Base-by-base conservation (phyloP, 1,140 invertebrate genomes). In the Trichonephila clavata region DNA sequence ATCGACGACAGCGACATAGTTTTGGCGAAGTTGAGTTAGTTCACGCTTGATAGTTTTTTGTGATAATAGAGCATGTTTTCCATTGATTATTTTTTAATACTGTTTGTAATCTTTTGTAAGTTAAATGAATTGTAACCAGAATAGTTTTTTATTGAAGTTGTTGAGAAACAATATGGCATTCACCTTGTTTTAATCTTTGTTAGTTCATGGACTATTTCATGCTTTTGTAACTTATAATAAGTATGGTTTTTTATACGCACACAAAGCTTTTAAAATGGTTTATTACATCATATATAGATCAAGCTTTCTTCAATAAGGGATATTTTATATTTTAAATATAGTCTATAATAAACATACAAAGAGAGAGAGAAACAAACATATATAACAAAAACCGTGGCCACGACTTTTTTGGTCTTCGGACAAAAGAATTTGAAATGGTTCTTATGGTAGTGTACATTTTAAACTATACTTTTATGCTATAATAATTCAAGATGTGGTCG, bases 111-210 rank as follows among this genome's bases (percentile, higher is more conserved):
- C 27, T 14, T 16, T 39, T 20, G 18, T 77, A 39, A 20, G 32
- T 16, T 14, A 27, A 77, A 77, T 24, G 71, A 77, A 77, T 7
- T 20, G 27, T 18, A 32, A 32, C 27, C 5, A 77, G 18, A 77
- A 18, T 14, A 18, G 71, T 32, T 20, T 77, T 32, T 32, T 32
- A 32, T 32, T 32, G 7, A 16, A 77, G 71, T 77, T 39, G 4
- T 77, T 77, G 18, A 39, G 71, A 77, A 77, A 77, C 32, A 24
- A 27, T 77, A 32, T 39, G 71, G 32, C 32, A 77, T 77, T 77
- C 27, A 77, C 71, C 71, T 77, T 77, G 71, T 14, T 77, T 27
- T 77, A 77, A 77, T 77, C 16, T 39, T 77, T 50, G 50, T 50
- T 13, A 50, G 50, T 77, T 77, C 71, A 39, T 18, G 32, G 14